Conservation (phyloP, 1,140 invertebrate species). For the Philaenus spumarius region DNA sequence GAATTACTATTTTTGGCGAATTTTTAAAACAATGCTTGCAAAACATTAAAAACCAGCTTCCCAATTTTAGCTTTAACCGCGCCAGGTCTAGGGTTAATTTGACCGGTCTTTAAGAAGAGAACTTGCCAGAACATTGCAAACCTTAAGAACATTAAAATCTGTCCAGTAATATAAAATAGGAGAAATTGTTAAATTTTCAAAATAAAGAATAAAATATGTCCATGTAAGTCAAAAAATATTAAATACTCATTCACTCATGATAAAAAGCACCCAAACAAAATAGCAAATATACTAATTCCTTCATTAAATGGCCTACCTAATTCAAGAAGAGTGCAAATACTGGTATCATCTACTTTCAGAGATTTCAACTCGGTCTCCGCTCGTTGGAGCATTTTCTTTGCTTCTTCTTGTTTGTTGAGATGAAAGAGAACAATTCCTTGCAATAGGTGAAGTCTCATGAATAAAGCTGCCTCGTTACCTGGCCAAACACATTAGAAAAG, state of each 20-base stretch:
- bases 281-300: constrained; percentile 4
- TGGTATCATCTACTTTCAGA: constrained; percentile 53
- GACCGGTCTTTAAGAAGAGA: too few relatives aligned
- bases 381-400: constrained; percentile 47
- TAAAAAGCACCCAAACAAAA: constrained; percentile 14
- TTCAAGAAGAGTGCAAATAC: constrained; percentile 46
- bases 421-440: constrained; percentile 72
- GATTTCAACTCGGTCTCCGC: constrained; percentile 52
- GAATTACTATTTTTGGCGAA: too few relatives aligned
- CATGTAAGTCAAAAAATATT: neutral
- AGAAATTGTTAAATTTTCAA: neutral
- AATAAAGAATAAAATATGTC: neutral
- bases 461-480: constrained; percentile 63
- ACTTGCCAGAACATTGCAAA: too few relatives aligned
- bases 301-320: constrained; percentile 41
- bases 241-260: constrained; percentile 6
- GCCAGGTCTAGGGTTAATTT: too few relatives aligned
- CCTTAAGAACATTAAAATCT: neutral
- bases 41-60: too few relatives aligned
- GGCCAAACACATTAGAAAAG: constrained; percentile 23
- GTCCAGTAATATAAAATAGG: neutral
- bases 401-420: constrained; percentile 54
- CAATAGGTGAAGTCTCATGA: constrained; percentile 67
- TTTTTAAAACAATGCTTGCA: too few relatives aligned
- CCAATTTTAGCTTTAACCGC: too few relatives aligned